Percentiles rank a stretch among this genome's conserved stretches.
These are phyloP conservation scores for Zaprionus ornatus DNA, from an alignment of 1,140 invertebrate species.

Conservation along the genomic window DNA sequence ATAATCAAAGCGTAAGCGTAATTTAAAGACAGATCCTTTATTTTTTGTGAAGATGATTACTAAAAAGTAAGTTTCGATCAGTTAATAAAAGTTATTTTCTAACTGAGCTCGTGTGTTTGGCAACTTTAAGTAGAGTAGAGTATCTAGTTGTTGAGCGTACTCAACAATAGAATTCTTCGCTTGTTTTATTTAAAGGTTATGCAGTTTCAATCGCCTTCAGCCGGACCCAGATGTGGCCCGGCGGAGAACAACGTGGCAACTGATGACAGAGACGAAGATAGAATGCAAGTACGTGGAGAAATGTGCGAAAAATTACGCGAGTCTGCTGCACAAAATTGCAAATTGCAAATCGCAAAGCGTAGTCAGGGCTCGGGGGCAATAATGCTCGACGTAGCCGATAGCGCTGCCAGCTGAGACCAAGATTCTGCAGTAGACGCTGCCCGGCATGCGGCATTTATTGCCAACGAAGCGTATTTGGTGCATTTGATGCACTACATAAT, in stretches of 20 bases:
- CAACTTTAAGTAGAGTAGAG: too few species aligned
- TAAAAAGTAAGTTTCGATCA: too few species aligned
- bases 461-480: slow-evolving; percentile 81
- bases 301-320: slow-evolving; percentile 79
- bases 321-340: slow-evolving; percentile 56
- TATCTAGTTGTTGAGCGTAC: too few species aligned
- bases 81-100: too few species aligned
- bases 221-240: slow-evolving; percentile 2
- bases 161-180: background rate
- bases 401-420: slow-evolving; percentile 56
- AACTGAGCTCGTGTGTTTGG: too few species aligned
- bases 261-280: slow-evolving; percentile 64
- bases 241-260: slow-evolving; percentile 26
- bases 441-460: slow-evolving; percentile 78
- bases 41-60: too few species aligned
- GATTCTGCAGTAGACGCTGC: slow-evolving; percentile 9
- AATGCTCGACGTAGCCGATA: background rate
- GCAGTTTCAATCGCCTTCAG: slow-evolving; percentile 60
- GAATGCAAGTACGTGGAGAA: slow-evolving; percentile 79
- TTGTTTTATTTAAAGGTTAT: slow-evolving; percentile 81
- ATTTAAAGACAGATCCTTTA: too few species aligned
- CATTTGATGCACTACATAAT: slow-evolving; percentile 81
- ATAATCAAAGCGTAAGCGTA: too few species aligned
- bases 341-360: slow-evolving; percentile 70
- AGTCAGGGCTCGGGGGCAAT: slow-evolving; percentile 27